These are phyloP conservation scores for Maconellicoccus hirsutus DNA, from an alignment of 1,140 invertebrate genomes.

Conservation along the genomic window DNA sequence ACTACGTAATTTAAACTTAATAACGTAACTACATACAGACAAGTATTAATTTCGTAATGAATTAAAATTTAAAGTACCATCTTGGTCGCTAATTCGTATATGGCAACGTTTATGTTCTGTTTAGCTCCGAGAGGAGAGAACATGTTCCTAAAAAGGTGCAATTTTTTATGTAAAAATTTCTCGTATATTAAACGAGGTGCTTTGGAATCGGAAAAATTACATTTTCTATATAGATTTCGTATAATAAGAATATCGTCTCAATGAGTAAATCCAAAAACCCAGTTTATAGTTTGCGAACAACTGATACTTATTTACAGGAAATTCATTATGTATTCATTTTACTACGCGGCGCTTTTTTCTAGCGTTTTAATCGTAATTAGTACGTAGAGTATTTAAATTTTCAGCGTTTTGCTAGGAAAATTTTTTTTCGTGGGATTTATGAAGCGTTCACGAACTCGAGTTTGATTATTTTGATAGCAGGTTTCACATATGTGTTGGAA, in stretches of 20 bases:
- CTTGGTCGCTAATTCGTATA: not conserved
- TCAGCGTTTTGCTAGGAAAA: not conserved
- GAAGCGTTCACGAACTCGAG: not conserved
- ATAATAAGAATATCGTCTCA: no score
- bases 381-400: conserved; percentile 11
- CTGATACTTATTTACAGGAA: conserved; percentile 6
- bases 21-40: conserved; percentile 7
- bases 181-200: no score
- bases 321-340: conserved; percentile 15
- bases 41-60: conserved; percentile 19
- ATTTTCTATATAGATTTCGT: no score
- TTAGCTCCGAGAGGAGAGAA: not conserved
- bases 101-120: not conserved
- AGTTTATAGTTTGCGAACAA: not conserved
- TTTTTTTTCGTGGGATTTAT: not conserved
- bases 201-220: no score
- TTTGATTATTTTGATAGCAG: not conserved
- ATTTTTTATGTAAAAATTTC: not conserved
- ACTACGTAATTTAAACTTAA: conserved; percentile 4
- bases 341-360: not conserved
- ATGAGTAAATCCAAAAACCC: no score
- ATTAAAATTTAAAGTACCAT: conserved; percentile 18
- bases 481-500: not conserved
- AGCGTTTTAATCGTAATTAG: conserved; percentile 10
- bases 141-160: not conserved